phyloP scores from a whole-genome alignment of 2,797 vertebrate genomes.

The Parauchenoglanis ngamensis region DNA sequence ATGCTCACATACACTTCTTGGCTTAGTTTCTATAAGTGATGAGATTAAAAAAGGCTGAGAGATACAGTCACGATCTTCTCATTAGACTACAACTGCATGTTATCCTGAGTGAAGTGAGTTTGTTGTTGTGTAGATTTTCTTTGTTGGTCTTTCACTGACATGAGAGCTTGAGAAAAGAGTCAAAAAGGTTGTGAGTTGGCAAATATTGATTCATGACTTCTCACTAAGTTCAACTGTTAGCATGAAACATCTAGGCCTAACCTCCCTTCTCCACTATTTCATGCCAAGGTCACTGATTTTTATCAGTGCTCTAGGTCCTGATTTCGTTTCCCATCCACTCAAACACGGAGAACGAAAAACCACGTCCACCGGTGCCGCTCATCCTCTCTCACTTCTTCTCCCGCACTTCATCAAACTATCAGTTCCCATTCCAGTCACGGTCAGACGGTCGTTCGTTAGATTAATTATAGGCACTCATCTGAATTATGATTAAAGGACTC shows the following conservation, averaged over 20 bases:
- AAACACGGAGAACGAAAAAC: slow-evolving; percentile 10
- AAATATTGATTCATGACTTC: not conserved
- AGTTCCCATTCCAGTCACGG: slow-evolving; percentile 50
- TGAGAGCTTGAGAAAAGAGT: not conserved
- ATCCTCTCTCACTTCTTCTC: slow-evolving; percentile 31
- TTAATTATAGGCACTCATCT: slow-evolving; percentile 60
- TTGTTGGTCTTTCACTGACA: not conserved
- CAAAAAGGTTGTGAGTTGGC: not conserved
- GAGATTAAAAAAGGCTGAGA: not conserved
- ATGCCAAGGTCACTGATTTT: slow-evolving; percentile 8
- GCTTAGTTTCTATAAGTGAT: not conserved
- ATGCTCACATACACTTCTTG: not conserved
- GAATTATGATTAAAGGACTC: slow-evolving; percentile 62
- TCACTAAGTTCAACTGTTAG: not conserved
- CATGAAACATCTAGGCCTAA: not conserved
- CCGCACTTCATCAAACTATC: slow-evolving; percentile 48
- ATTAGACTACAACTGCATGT: not conserved
- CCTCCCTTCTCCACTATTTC: not conserved
- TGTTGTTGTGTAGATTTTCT: not conserved
- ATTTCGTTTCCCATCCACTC: slow-evolving; percentile 16
- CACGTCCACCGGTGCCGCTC: slow-evolving; percentile 22
- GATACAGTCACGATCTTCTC: not conserved
- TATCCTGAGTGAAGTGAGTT: not conserved
- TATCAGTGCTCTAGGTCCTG: not conserved
- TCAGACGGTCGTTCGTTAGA: slow-evolving; percentile 54